These are phyloP conservation scores for Eretmocerus hayati DNA, from an alignment of 2,888 invertebrate species.

Conservation along the genomic window DNA sequence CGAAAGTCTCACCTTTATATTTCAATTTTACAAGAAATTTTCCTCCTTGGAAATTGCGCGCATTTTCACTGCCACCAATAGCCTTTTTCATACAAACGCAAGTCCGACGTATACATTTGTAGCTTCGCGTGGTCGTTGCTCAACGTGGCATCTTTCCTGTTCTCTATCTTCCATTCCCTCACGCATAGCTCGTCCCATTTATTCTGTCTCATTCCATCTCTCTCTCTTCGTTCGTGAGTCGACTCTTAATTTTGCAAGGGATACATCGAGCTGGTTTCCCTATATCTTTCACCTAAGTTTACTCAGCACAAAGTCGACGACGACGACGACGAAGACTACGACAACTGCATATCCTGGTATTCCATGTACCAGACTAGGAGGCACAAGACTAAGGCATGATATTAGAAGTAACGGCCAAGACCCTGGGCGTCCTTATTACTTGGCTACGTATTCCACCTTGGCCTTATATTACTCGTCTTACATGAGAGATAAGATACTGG, in stretches of 20 bases:
- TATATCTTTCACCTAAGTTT: constrained; percentile 3
- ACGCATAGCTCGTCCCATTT: constrained; percentile 9
- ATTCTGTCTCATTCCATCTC: constrained; percentile 15
- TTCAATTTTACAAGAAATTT: constrained; percentile 14
- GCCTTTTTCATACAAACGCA: too few relatives aligned
- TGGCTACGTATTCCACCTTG: constrained; percentile 31
- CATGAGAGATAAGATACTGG: too few relatives aligned
- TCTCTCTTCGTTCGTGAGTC: constrained; percentile 18
- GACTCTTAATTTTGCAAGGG: constrained; percentile 17
- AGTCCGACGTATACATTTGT: too few relatives aligned
- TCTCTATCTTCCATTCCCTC: constrained; percentile 15
- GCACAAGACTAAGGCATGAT: constrained; percentile 23
- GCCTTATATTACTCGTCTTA: constrained; percentile 30
- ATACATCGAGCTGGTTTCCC: constrained; percentile 12
- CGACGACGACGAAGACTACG: too few relatives aligned
- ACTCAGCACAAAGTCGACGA: constrained; percentile 10
- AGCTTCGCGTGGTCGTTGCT: too few relatives aligned
- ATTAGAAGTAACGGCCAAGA: constrained; percentile 38
- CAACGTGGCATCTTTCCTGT: too few relatives aligned
- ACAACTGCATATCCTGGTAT: background rate
- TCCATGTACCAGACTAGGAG: background rate
- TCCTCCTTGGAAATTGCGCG: too few relatives aligned
- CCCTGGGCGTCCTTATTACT: constrained; percentile 33
- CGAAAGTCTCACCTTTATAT: constrained; percentile 16
- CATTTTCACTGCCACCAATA: too few relatives aligned